phyloP scores from a whole-genome alignment of 2,113 vertebrate genomes.

The Trogon melanurus region DNA sequence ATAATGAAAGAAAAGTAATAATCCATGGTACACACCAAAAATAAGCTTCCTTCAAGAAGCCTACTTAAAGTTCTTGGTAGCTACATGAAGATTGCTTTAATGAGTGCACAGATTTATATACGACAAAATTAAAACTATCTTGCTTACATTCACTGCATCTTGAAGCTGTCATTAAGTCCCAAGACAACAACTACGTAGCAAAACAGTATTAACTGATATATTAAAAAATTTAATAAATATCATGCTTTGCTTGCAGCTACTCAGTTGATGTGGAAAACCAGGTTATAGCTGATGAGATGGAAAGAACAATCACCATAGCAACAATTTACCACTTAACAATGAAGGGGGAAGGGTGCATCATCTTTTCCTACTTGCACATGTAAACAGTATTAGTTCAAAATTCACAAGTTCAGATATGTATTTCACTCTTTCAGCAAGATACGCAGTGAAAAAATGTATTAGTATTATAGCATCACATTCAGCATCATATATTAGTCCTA shows the following conservation, averaged over 20 bases:
- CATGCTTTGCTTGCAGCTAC: slow-evolving; percentile 73
- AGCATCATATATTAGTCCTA: slow-evolving; percentile 15
- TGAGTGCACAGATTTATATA: not conserved
- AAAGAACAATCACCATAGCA: slow-evolving; percentile 84
- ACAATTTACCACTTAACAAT: slow-evolving; percentile 81
- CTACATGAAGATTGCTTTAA: not conserved
- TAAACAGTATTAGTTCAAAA: slow-evolving; percentile 59
- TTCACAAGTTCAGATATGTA: not conserved
- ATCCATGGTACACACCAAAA: not conserved
- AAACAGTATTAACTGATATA: slow-evolving; percentile 46
- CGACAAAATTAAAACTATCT: not conserved
- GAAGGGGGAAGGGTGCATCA: slow-evolving; percentile 73
- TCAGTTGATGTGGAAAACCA: slow-evolving; percentile 82
- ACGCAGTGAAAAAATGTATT: not conserved
- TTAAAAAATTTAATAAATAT: slow-evolving; percentile 61
- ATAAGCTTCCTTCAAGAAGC: not conserved
- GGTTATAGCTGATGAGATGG: slow-evolving; percentile 82
- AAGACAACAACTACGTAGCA: slow-evolving; percentile 2
- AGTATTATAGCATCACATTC: not conserved
- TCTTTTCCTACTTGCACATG: slow-evolving; percentile 73
- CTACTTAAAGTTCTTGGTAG: not conserved
- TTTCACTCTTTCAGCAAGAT: not conserved
- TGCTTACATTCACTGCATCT: not conserved
- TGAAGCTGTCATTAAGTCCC: not conserved
- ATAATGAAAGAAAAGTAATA: not conserved